These are phyloP conservation scores for Drosophila paramelanica DNA, from an alignment of 2,888 invertebrate species.

Conservation along the genomic window DNA sequence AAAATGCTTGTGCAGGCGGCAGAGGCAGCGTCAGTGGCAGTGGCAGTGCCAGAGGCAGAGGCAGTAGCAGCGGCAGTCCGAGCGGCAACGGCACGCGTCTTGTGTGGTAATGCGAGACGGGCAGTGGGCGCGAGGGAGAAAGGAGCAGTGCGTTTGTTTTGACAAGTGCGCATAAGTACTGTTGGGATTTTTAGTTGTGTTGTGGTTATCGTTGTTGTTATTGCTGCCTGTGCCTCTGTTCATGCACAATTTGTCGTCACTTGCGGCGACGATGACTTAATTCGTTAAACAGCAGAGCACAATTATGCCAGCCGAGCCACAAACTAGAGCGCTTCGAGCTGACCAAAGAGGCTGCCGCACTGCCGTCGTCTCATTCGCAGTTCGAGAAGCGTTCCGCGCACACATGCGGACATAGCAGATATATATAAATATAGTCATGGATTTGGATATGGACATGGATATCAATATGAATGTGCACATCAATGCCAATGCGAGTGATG, in stretches of 20 bases:
- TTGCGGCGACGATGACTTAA: slow-evolving; percentile 83
- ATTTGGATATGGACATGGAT: slow-evolving; percentile 2
- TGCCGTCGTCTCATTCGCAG: slow-evolving; percentile 33
- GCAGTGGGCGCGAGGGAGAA: slow-evolving; percentile 11
- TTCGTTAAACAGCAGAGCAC: slow-evolving; percentile 82
- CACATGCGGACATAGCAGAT: background rate
- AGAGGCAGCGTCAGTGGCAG: slow-evolving; percentile 1
- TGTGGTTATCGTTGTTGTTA: slow-evolving; percentile 23
- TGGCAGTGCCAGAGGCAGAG: slow-evolving; percentile 2
- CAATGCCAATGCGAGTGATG: slow-evolving; percentile 1
- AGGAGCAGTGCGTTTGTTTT: slow-evolving; percentile 55
- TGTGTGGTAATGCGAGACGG: slow-evolving; percentile 34
- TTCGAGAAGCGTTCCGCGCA: slow-evolving; percentile 13
- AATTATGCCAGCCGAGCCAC: slow-evolving; percentile 27
- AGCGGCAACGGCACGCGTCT: slow-evolving; percentile 28
- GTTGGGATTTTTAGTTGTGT: slow-evolving; percentile 31
- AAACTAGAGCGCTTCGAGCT: slow-evolving; percentile 27
- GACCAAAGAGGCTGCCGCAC: slow-evolving; percentile 30
- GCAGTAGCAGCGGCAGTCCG: slow-evolving; percentile 7
- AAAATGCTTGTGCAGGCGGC: slow-evolving; percentile 41
- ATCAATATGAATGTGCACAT: slow-evolving; percentile 10
- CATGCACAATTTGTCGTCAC: slow-evolving; percentile 84
- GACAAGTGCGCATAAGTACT: slow-evolving; percentile 65
- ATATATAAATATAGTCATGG: background rate
- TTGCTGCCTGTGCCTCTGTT: slow-evolving; percentile 53